Percentiles rank a stretch among this genome's conserved stretches.
Conservation (phyloP, 2,113 vertebrate species). For the Galeopterus variegatus region DNA sequence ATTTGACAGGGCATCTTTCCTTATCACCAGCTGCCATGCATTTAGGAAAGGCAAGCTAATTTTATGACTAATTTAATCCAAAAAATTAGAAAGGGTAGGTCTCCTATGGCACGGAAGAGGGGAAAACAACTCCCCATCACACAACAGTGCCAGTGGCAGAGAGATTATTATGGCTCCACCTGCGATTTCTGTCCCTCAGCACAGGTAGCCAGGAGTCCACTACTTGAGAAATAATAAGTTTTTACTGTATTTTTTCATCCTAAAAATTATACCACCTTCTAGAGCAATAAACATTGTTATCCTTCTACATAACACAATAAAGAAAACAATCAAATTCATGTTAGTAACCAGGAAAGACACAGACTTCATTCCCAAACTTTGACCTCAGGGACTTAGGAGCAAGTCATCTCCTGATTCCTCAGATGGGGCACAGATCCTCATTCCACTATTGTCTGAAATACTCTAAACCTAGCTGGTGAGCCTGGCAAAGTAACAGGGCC, state of each 20-base stretch:
- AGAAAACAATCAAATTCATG: neutral
- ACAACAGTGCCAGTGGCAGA: neutral
- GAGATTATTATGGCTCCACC: neutral
- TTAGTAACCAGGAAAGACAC: neutral
- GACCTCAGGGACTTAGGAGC: neutral
- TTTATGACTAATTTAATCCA: constrained; percentile 42
- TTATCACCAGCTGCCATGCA: neutral
- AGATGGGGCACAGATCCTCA: neutral
- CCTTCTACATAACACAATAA: neutral
- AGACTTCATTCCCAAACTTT: neutral
- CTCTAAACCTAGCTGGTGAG: neutral
- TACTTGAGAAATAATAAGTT: constrained; percentile 39
- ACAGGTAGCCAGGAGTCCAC: neutral
- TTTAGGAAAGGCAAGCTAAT: neutral
- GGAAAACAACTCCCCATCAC: neutral
- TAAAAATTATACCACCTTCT: neutral
- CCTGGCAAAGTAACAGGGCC: no score
- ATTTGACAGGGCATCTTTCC: neutral
- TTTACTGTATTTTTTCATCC: neutral
- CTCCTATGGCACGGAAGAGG: neutral
- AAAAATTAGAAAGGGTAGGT: constrained; percentile 33
- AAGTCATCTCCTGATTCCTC: neutral
- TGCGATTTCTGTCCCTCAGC: neutral
- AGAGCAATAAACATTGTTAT: neutral
- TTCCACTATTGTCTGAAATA: neutral